Percentiles rank a stretch among this genome's conserved stretches.
Evolutionary conservation across 1,140 invertebrate genomes (phyloP).

Genomic region (Bathynomus jamesi): DNA sequence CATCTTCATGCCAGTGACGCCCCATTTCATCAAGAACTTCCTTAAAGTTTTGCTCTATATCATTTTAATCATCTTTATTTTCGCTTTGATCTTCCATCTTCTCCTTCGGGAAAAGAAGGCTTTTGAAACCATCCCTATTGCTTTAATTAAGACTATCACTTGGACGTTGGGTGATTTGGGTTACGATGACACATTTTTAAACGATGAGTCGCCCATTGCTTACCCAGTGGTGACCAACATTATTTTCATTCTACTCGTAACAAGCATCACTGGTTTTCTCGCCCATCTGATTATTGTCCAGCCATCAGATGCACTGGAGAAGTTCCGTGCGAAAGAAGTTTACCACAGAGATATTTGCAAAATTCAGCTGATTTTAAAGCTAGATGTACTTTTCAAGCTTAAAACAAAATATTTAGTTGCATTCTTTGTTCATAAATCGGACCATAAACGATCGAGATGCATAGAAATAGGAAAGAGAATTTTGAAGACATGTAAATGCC

Average conservation of each 20-base stretch:
- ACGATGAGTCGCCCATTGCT: not conserved
- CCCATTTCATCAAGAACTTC: not conserved
- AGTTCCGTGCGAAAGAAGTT: too few species aligned
- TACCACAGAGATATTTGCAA: too few species aligned
- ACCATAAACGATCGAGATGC: too few species aligned
- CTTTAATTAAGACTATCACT: not conserved
- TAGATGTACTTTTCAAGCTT: too few species aligned
- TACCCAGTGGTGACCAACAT: constrained; percentile 8
- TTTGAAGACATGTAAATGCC: too few species aligned
- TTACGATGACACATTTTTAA: constrained; percentile 12
- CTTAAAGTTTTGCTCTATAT: not conserved
- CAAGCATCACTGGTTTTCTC: not conserved
- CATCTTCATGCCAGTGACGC: not conserved
- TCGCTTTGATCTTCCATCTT: not conserved
- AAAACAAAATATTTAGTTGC: too few species aligned
- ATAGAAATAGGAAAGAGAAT: too few species aligned
- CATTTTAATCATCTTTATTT: not conserved
- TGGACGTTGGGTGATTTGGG: constrained; percentile 11
- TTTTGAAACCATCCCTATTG: not conserved
- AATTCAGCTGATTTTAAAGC: too few species aligned
- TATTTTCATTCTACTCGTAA: constrained; percentile 1
- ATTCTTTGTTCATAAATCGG: too few species aligned
- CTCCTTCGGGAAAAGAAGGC: not conserved
- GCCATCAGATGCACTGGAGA: not conserved
- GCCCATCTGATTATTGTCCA: not conserved